Evolutionary conservation across 30 jellyfish, hydroid and myxozoan species (phyloP).

Genomic region (Hydra vulgaris): DNA sequence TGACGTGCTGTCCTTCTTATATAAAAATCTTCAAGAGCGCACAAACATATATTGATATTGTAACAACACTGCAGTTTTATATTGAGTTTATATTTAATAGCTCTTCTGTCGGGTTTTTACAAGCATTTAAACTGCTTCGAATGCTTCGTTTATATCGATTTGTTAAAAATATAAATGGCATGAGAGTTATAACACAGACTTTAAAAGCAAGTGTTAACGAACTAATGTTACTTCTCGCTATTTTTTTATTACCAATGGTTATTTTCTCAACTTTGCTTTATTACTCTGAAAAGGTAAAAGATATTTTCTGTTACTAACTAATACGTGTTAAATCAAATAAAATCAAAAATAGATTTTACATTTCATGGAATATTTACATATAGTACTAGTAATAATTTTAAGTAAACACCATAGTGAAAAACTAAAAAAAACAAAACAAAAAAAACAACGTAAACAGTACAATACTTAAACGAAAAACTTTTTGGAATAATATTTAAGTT

Average conservation of each 20-base stretch:
- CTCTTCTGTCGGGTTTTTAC: slow-evolving; percentile 50
- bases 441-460: no score
- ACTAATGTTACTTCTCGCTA: slow-evolving; percentile 56
- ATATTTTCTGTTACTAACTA: not conserved
- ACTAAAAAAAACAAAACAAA: no score
- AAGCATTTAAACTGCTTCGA: slow-evolving; percentile 60
- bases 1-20: slow-evolving; percentile 58
- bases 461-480: no score
- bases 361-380: no score
- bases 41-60: slow-evolving; percentile 77
- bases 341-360: no score
- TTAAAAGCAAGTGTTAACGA: slow-evolving; percentile 94
- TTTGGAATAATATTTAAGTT: no score
- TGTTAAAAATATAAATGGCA: slow-evolving; percentile 83
- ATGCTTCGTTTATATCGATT: slow-evolving; percentile 81
- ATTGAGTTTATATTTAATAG: slow-evolving; percentile 61
- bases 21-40: slow-evolving; percentile 53
- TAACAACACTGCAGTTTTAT: slow-evolving; percentile 69
- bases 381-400: no score
- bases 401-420: no score
- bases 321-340: not conserved
- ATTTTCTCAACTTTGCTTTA: slow-evolving; percentile 78
- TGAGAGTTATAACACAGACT: slow-evolving; percentile 92
- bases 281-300: slow-evolving; percentile 68
- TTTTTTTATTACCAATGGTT: slow-evolving; percentile 86